Evolutionary conservation across 2,113 vertebrate species (phyloP).

Genomic region (Gnathonemus echidnorhynchus): DNA sequence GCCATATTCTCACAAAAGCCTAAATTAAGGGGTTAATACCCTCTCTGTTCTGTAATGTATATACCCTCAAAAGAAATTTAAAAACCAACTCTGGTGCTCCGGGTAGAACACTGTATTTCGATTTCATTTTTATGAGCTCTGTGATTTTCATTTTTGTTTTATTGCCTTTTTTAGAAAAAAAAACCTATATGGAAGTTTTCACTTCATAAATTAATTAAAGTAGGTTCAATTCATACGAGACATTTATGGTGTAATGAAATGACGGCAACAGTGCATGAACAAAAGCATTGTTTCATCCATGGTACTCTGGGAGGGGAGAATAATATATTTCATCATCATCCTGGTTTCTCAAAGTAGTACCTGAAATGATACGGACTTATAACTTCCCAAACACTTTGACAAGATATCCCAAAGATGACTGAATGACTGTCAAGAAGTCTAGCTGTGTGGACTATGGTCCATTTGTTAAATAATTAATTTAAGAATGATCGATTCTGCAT

Average conservation of each 20-base stretch:
- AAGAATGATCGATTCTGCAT: background rate
- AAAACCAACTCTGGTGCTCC: background rate
- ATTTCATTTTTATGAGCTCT: background rate
- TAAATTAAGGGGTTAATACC: background rate
- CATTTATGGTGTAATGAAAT: conserved; percentile 12
- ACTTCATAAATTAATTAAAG: conserved; percentile 16
- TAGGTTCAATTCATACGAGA: background rate
- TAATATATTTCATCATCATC: background rate
- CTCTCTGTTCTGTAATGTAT: background rate
- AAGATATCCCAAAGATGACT: background rate
- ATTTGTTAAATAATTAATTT: background rate
- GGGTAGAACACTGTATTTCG: background rate
- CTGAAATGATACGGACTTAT: background rate
- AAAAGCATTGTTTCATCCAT: conserved; percentile 11
- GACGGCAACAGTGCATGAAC: background rate
- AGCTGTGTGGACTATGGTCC: background rate
- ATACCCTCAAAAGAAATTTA: background rate
- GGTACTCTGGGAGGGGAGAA: background rate
- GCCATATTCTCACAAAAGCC: background rate
- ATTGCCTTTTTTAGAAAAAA: background rate
- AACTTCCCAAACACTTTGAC: background rate
- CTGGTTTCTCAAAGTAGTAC: background rate
- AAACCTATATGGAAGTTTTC: conserved; percentile 15
- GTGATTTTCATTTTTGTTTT: conserved; percentile 7
- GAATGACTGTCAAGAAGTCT: background rate